Conservation (phyloP, 2,888 invertebrate species). For the Eupeodes latifasciatus region DNA sequence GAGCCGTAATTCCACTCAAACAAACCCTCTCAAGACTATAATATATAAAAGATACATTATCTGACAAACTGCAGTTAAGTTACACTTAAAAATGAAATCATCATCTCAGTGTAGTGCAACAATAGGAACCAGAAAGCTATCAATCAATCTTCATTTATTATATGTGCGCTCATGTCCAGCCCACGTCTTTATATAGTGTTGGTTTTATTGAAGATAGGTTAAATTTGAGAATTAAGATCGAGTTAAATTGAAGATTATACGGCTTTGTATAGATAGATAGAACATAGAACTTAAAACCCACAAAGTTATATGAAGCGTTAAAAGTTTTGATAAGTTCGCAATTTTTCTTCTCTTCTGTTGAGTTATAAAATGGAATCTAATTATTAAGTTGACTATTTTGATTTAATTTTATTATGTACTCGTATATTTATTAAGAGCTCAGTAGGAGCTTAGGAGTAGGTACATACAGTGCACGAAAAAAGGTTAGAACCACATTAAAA, state of each 20-base stretch:
- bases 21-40: slow-evolving; percentile 15
- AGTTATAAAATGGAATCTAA: too few species aligned
- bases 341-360: too few species aligned
- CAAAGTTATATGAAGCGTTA: not conserved
- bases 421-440: too few species aligned
- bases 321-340: too few species aligned
- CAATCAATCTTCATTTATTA: slow-evolving; percentile 46
- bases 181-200: slow-evolving; percentile 12
- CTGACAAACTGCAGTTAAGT: slow-evolving; percentile 14
- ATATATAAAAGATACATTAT: not conserved
- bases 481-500: too few species aligned
- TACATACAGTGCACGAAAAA: too few species aligned
- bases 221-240: slow-evolving; percentile 37
- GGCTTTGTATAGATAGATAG: not conserved
- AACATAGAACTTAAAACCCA: not conserved
- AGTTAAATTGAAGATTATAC: slow-evolving; percentile 31
- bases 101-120: slow-evolving; percentile 9
- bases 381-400: too few species aligned
- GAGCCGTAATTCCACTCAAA: not conserved
- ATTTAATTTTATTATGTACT: too few species aligned
- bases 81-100: slow-evolving; percentile 34
- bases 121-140: slow-evolving; percentile 48
- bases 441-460: too few species aligned
- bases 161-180: not conserved
- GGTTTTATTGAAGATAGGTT: slow-evolving; percentile 36